Conservation (phyloP, 37 sponge, comb jelly and placozoan species). For the Ephydatia muelleri region DNA sequence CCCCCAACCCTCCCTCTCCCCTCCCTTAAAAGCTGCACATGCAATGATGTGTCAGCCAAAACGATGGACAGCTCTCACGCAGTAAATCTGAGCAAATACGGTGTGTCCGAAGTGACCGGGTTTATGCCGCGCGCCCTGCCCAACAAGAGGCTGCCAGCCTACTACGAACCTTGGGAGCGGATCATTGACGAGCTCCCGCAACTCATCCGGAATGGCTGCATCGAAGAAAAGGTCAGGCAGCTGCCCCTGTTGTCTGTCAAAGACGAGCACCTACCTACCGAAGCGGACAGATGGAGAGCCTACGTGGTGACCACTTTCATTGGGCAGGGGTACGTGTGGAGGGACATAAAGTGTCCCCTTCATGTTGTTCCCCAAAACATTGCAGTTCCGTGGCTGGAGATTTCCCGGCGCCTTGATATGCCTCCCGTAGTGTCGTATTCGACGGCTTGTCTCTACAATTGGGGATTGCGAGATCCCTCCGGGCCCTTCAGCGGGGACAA, state of each 20-base stretch:
- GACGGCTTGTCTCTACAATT: conserved; percentile 43
- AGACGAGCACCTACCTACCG: conserved; percentile 5
- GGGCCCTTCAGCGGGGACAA: conserved; percentile 30
- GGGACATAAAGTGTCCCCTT: conserved; percentile 2
- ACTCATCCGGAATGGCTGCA: background rate
- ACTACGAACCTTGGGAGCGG: conserved; percentile 44
- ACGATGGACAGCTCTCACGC: background rate
- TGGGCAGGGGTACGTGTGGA: conserved; percentile 52
- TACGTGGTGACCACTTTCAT: conserved; percentile 29
- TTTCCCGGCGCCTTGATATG: conserved; percentile 26
- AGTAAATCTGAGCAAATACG: conserved; percentile 32
- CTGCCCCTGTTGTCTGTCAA: conserved; percentile 12
- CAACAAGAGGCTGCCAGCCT: conserved; percentile 10
- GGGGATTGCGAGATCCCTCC: conserved; percentile 25
- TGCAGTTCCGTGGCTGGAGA: conserved; percentile 54
- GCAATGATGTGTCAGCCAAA: too few species aligned
- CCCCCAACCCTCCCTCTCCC: too few species aligned
- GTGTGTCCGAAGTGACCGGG: conserved; percentile 26
- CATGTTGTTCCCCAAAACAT: conserved; percentile 7
- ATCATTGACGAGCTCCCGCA: conserved; percentile 14
- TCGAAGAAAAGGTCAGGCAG: conserved; percentile 10
- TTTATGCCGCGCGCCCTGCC: conserved; percentile 48
- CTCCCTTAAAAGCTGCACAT: too few species aligned
- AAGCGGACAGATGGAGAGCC: conserved; percentile 50
- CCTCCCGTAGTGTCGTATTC: conserved; percentile 51